These are phyloP conservation scores for Struthio camelus DNA, from an alignment of 2,113 vertebrate genomes.

Conservation along the genomic window DNA sequence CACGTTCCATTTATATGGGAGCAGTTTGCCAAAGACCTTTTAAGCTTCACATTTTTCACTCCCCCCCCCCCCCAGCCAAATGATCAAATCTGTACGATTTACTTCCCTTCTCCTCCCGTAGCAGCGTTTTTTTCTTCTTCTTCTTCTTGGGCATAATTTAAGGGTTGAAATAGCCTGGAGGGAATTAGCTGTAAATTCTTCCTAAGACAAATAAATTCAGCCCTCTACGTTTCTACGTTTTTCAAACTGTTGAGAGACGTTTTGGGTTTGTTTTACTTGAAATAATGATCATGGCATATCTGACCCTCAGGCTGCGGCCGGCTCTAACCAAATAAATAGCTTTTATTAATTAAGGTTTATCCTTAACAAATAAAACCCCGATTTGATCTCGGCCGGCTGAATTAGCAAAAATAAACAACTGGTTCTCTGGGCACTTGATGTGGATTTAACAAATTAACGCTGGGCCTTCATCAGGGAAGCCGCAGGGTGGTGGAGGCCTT, in stretches of 20 bases:
- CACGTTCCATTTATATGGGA: slow-evolving; percentile 47
- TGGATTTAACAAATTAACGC: slow-evolving; percentile 85
- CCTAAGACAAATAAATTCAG: slow-evolving; percentile 82
- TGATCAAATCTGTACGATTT: slow-evolving; percentile 31
- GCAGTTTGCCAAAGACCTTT: slow-evolving; percentile 62
- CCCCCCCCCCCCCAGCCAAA: not conserved
- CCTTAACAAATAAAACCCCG: slow-evolving; percentile 70
- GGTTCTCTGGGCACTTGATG: slow-evolving; percentile 71
- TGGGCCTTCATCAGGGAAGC: slow-evolving; percentile 65
- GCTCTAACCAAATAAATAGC: slow-evolving; percentile 81
- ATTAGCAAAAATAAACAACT: slow-evolving; percentile 80
- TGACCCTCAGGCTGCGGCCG: slow-evolving; percentile 64
- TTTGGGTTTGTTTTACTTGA: slow-evolving; percentile 78
- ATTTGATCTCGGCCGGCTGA: slow-evolving; percentile 64
- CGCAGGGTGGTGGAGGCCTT: slow-evolving; percentile 27
- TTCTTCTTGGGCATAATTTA: slow-evolving; percentile 69
- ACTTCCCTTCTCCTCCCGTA: slow-evolving; percentile 24
- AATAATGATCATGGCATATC: slow-evolving; percentile 73
- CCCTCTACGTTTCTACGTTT: slow-evolving; percentile 50
- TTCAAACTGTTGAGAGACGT: slow-evolving; percentile 67
- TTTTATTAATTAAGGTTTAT: slow-evolving; percentile 85
- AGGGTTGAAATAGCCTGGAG: slow-evolving; percentile 76
- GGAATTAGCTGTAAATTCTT: slow-evolving; percentile 82
- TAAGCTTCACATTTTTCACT: slow-evolving; percentile 40
- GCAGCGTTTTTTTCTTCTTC: not conserved